A percentile compares a stretch with the other conserved stretches of the same genome.
phyloP scores from a whole-genome alignment of 1,140 invertebrate species.

The Heliconius congener region DNA sequence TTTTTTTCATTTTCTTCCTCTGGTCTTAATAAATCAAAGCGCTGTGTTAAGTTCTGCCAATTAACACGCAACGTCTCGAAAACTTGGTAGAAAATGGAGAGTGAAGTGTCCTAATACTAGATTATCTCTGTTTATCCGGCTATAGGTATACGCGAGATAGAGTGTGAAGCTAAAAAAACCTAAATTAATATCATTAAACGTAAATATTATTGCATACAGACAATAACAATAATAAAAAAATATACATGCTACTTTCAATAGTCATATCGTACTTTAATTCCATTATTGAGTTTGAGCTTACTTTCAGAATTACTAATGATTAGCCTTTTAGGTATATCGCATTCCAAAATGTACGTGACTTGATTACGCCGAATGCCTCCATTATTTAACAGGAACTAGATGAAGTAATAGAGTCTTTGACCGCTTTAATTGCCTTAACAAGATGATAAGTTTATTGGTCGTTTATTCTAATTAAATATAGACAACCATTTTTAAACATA shows the following conservation, averaged over 20 bases:
- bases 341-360: conserved; percentile 21
- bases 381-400: neutral
- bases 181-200: neutral
- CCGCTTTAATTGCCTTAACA: neutral
- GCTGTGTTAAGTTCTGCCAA: no score
- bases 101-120: no score
- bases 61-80: no score
- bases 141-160: no score
- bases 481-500: neutral
- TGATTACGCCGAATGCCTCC: neutral
- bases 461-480: neutral
- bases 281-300: neutral
- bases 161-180: no score
- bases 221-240: neutral
- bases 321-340: conserved; percentile 10
- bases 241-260: neutral
- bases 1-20: no score
- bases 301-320: conserved; percentile 7
- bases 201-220: neutral
- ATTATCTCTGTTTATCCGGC: no score
- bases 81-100: no score
- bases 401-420: neutral
- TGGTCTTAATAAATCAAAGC: no score
- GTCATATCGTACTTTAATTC: neutral
- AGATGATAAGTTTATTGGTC: conserved; percentile 1